A percentile compares a stretch with the other conserved stretches of the same genome.
Conservation (phyloP, 2,888 invertebrate genomes). For the Marasmarcha lunaedactyla region DNA sequence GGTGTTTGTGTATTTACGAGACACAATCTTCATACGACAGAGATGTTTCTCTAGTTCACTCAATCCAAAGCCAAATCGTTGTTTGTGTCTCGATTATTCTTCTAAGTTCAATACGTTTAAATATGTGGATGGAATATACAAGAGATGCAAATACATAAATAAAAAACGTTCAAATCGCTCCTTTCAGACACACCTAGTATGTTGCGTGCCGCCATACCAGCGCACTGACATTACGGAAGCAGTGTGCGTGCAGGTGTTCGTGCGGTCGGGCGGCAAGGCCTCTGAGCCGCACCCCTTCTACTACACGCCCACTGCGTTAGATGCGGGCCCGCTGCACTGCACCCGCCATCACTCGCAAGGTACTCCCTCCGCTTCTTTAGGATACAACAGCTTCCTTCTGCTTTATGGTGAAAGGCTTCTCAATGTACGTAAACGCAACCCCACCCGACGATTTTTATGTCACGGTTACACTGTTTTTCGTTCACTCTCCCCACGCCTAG, state of each 20-base stretch:
- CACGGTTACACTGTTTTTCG: neutral
- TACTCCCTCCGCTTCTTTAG: slow-evolving; percentile 13
- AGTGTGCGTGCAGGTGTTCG: slow-evolving; percentile 80
- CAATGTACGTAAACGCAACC: neutral
- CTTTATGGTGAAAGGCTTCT: neutral
- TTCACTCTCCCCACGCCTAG: neutral
- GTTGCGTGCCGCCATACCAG: slow-evolving; percentile 84
- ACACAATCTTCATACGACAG: too few species aligned
- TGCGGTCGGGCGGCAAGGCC: slow-evolving; percentile 86
- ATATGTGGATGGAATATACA: too few species aligned
- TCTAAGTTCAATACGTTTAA: too few species aligned
- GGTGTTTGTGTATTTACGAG: too few species aligned
- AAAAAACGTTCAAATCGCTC: too few species aligned
- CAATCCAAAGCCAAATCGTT: too few species aligned
- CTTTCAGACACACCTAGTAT: slow-evolving; percentile 87
- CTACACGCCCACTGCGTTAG: slow-evolving; percentile 74
- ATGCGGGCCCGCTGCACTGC: slow-evolving; percentile 38
- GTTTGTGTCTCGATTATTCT: too few species aligned
- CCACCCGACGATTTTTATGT: neutral
- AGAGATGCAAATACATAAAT: too few species aligned
- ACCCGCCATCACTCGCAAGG: slow-evolving; percentile 40
- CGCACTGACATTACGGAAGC: slow-evolving; percentile 77
- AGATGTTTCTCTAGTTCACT: too few species aligned
- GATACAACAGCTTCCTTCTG: slow-evolving; percentile 1
- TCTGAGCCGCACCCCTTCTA: slow-evolving; percentile 88